Conservation (phyloP, 2,888 invertebrate genomes). For the Chrysolina americana region DNA sequence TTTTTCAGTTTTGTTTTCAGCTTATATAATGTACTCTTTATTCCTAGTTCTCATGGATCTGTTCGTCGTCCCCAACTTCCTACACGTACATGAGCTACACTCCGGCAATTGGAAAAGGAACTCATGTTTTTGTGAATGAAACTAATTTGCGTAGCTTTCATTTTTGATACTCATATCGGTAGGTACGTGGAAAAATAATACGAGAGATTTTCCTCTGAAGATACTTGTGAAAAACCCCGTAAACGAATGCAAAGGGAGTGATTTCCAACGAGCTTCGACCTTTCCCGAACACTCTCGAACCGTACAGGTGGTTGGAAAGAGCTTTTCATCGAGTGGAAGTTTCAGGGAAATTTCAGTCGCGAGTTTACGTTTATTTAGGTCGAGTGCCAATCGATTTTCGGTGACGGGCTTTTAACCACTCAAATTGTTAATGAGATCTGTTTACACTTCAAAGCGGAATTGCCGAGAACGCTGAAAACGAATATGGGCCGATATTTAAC, state of each 20-base stretch:
- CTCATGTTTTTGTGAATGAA: too few species aligned
- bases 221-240: too few species aligned
- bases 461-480: slow-evolving; percentile 27
- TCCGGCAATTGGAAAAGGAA: too few species aligned
- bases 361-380: slow-evolving; percentile 41
- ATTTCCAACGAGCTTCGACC: slow-evolving; percentile 14
- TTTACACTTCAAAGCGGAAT: slow-evolving; percentile 36
- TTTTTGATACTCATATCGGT: too few species aligned
- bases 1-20: too few species aligned
- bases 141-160: too few species aligned
- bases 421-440: slow-evolving; percentile 2
- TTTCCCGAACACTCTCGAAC: slow-evolving; percentile 23
- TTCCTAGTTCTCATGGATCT: too few species aligned
- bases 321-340: slow-evolving; percentile 14
- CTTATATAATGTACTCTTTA: too few species aligned
- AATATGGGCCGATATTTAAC: slow-evolving; percentile 14
- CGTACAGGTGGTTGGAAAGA: slow-evolving; percentile 26
- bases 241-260: background rate
- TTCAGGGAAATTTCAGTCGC: slow-evolving; percentile 67
- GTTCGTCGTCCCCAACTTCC: too few species aligned
- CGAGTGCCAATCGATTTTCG: slow-evolving; percentile 43
- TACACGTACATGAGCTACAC: too few species aligned
- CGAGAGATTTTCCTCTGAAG: too few species aligned
- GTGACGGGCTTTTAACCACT: slow-evolving; percentile 29
- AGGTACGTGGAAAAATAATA: too few species aligned